These are phyloP conservation scores for Noturus placidus DNA, from an alignment of 2,113 vertebrate genomes.

Conservation along the genomic window DNA sequence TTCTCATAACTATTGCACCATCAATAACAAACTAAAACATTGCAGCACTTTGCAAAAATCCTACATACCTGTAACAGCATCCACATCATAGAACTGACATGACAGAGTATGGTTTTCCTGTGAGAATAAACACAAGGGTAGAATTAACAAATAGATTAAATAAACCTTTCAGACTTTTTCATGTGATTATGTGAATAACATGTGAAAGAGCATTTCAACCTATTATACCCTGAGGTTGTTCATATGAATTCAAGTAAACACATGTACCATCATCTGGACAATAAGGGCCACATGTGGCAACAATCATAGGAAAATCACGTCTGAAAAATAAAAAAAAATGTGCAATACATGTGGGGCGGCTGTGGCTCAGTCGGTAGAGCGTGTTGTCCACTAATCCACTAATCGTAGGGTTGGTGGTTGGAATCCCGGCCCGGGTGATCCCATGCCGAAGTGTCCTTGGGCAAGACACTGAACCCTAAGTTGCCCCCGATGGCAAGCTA, in stretches of 20 bases:
- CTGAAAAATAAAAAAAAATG: neutral
- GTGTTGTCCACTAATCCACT: no score
- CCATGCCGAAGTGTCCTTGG: no score
- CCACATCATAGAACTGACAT: slow-evolving; percentile 47
- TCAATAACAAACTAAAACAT: neutral
- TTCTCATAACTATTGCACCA: neutral
- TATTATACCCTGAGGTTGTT: neutral
- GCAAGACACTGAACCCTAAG: no score
- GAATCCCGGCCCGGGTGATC: no score
- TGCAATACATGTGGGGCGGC: no score
- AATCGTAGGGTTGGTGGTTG: no score
- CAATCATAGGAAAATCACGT: neutral
- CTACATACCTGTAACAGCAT: slow-evolving; percentile 24
- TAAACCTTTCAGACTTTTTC: neutral
- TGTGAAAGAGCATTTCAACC: neutral
- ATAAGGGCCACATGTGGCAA: neutral
- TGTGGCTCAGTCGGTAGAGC: no score
- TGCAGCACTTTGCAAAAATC: neutral
- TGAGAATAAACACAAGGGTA: neutral
- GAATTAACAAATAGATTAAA: neutral
- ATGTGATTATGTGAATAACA: neutral
- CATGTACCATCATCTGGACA: neutral
- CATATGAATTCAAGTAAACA: neutral
- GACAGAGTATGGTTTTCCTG: neutral
- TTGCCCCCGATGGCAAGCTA: no score